These are phyloP conservation scores for Gandaritis pyraliata DNA, from an alignment of 2,888 invertebrate genomes.

Conservation along the genomic window DNA sequence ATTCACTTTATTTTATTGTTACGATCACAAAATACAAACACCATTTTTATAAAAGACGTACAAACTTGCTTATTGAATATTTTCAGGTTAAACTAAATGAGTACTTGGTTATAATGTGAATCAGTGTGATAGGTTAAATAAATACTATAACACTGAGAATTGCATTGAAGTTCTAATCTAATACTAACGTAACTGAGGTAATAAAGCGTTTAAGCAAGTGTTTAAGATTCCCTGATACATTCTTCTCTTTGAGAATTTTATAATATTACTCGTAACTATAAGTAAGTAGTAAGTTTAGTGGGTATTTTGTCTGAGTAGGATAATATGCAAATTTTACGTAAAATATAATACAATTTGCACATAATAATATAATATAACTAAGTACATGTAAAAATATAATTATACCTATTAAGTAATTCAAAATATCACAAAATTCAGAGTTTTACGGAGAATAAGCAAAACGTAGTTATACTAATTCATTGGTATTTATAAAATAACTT, in stretches of 20 bases:
- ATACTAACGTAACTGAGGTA: too few species aligned
- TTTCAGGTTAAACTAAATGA: neutral
- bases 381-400: neutral
- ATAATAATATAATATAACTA: neutral
- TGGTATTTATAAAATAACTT: constrained; percentile 15
- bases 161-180: too few species aligned
- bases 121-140: too few species aligned
- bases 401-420: constrained; percentile 1
- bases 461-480: constrained; percentile 9
- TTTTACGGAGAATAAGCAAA: constrained; percentile 4
- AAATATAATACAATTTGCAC: constrained; percentile 1
- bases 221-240: too few species aligned
- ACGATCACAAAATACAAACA: constrained; percentile 47
- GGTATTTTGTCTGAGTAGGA: neutral
- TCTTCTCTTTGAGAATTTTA: too few species aligned
- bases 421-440: constrained; percentile 20
- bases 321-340: neutral
- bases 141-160: too few species aligned
- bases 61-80: constrained; percentile 26
- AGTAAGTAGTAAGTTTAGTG: neutral
- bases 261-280: neutral
- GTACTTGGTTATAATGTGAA: too few species aligned
- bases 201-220: too few species aligned
- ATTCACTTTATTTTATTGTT: constrained; percentile 31
- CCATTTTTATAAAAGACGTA: constrained; percentile 45